phyloP scores from a whole-genome alignment of 2,113 vertebrate species.

The Oncorhynchus nerka region DNA sequence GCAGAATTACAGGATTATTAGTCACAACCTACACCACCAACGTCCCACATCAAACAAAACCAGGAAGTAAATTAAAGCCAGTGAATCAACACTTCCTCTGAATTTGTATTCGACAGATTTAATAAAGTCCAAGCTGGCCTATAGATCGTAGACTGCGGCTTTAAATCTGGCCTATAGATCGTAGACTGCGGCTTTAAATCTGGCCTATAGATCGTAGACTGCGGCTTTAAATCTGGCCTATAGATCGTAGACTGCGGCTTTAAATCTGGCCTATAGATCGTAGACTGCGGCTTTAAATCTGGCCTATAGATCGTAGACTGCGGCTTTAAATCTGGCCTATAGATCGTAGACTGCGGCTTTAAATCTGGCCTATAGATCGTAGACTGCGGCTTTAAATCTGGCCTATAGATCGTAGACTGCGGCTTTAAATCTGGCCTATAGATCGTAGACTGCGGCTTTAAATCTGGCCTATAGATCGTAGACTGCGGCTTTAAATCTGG shows the following conservation, averaged over 20 bases:
- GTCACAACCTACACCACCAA: conserved; percentile 32
- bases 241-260: no score
- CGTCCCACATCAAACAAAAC: conserved; percentile 41
- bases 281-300: conserved; percentile 26
- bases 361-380: no score
- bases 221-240: conserved; percentile 33
- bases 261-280: conserved; percentile 17
- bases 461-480: conserved; percentile 21
- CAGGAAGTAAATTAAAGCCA: conserved; percentile 44
- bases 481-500: conserved; percentile 31
- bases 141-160: conserved; percentile 30
- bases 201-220: conserved; percentile 21
- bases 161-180: conserved; percentile 16
- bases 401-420: conserved; percentile 21
- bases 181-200: conserved; percentile 27
- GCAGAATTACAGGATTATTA: conserved; percentile 34
- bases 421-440: conserved; percentile 34
- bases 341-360: conserved; percentile 28
- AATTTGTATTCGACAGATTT: conserved; percentile 44
- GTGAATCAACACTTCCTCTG: conserved; percentile 56
- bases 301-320: no score
- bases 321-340: no score
- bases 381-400: no score
- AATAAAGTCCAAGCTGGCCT: conserved; percentile 24
- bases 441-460: no score